These are phyloP conservation scores for Osmerus eperlanus DNA, from an alignment of 2,113 vertebrate species.

Conservation along the genomic window DNA sequence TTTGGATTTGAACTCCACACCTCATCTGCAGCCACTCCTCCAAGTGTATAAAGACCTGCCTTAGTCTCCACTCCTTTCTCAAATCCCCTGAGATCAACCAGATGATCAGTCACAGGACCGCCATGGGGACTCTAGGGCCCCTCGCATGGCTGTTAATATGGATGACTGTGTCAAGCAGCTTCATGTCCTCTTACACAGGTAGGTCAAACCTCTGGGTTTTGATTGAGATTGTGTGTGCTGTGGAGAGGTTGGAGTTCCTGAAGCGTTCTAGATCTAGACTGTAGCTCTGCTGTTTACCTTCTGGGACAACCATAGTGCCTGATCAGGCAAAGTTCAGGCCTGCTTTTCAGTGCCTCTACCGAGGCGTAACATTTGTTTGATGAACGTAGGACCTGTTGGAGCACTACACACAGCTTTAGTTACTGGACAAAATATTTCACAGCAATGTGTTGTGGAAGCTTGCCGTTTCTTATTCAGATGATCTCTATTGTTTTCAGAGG, in stretches of 20 bases:
- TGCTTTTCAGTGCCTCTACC: not conserved
- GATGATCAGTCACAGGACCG: constrained; percentile 13
- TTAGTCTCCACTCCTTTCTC: constrained; percentile 11
- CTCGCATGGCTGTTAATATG: constrained; percentile 33
- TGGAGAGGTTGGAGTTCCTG: not conserved
- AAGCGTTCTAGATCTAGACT: not conserved
- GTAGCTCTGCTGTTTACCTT: constrained; percentile 4
- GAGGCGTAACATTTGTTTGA: not conserved
- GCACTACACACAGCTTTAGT: not conserved
- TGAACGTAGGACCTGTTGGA: not conserved
- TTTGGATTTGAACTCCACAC: not conserved
- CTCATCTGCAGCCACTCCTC: constrained; percentile 26
- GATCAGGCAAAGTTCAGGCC: not conserved
- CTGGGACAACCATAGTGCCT: not conserved
- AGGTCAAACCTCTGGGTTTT: not conserved
- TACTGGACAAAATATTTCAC: not conserved
- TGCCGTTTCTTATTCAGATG: not conserved
- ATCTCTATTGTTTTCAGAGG: constrained; percentile 8
- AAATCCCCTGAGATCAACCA: constrained; percentile 17
- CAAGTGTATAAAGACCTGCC: constrained; percentile 39
- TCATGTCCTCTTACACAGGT: constrained; percentile 32
- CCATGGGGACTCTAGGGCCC: constrained; percentile 16
- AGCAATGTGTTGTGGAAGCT: not conserved
- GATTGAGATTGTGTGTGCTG: not conserved
- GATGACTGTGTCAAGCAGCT: constrained; percentile 23